Conservation (phyloP, 2,113 vertebrate genomes). For the Rhinoderma darwinii region DNA sequence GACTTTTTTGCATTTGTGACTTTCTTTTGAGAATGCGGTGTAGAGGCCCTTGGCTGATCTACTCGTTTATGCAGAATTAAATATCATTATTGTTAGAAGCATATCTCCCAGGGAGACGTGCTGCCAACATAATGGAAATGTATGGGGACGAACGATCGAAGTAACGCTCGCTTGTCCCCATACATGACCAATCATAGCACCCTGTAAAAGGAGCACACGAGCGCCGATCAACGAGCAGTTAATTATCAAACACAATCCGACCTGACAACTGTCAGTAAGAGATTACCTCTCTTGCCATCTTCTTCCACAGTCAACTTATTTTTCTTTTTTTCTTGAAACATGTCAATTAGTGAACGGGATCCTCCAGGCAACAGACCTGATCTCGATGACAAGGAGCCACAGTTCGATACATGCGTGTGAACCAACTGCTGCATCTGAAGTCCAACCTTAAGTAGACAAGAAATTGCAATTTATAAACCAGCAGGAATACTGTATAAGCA, state of each 20-base stretch:
- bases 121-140: too few relatives aligned
- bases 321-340: slow-evolving; percentile 78
- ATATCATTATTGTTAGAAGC: too few relatives aligned
- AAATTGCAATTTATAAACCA: not conserved
- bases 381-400: slow-evolving; percentile 63
- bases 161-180: too few relatives aligned
- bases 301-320: slow-evolving; percentile 70
- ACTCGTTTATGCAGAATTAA: too few relatives aligned
- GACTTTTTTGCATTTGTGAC: too few relatives aligned
- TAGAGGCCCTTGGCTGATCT: too few relatives aligned
- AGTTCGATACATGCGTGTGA: slow-evolving; percentile 67
- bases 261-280: not conserved
- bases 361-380: slow-evolving; percentile 68
- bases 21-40: too few relatives aligned
- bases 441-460: slow-evolving; percentile 76
- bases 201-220: too few relatives aligned
- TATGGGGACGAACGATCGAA: too few relatives aligned
- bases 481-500: not conserved
- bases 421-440: slow-evolving; percentile 91
- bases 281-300: slow-evolving; percentile 70
- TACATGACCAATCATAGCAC: too few relatives aligned
- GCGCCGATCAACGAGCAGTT: too few relatives aligned
- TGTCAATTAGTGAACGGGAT: slow-evolving; percentile 82
- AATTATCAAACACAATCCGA: not conserved
- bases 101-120: too few relatives aligned